Base-by-base conservation (phyloP, 1,140 invertebrate species). In the Galendromus occidentalis region DNA sequence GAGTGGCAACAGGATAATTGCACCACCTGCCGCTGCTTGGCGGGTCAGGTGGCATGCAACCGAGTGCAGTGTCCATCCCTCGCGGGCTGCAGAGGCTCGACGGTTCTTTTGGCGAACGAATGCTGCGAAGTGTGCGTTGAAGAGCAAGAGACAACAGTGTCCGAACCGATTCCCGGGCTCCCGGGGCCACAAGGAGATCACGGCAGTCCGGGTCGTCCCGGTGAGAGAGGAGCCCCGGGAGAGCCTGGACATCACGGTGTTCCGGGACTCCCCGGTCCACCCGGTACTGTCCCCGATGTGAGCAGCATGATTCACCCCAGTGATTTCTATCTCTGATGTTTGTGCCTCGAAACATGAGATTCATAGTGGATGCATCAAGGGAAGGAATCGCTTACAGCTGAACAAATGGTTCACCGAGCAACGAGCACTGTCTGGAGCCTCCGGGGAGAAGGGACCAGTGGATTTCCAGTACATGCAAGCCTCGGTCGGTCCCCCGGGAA, bases 391-490 rank as follows among this genome's bases (percentile, higher is more conserved):
- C 44, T 44, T 42, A 25, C 41, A 22, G 66, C 68, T 64, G 1
- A 64, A 28, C 47, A 68, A 65, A 66, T 70, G 64, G 69, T 85
- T 83, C 77, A 80, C 84, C 69, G 78, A 81, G 69, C 83, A 85
- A 77, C 72, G 85, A 25, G 79, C 81, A 7, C 70, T 80, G 29
- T 81, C 83, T 14, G 80, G 83, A 71, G 80, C 81, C 25, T 80
- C 84, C 1, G 80, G 82, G 7, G 86, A 88, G 70, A 88, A 89
- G 76, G 86, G 86, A 18, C 84, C 76, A 18, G 75, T 76, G 66
- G 81, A 84, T 2, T 85, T 84, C 72, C 79, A 83, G 66, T 87
- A 85, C 72, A 76, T 87, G 71, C 86, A 87, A 75, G 83, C 85
- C 22, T 82, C 85, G 75, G 82, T 86, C 18, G 86, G 86, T 14